A percentile compares a stretch with the other conserved stretches of the same genome.
These are phyloP conservation scores for Harlomillsia oculata DNA, from an alignment of 1,140 invertebrate species.

Conservation along the genomic window DNA sequence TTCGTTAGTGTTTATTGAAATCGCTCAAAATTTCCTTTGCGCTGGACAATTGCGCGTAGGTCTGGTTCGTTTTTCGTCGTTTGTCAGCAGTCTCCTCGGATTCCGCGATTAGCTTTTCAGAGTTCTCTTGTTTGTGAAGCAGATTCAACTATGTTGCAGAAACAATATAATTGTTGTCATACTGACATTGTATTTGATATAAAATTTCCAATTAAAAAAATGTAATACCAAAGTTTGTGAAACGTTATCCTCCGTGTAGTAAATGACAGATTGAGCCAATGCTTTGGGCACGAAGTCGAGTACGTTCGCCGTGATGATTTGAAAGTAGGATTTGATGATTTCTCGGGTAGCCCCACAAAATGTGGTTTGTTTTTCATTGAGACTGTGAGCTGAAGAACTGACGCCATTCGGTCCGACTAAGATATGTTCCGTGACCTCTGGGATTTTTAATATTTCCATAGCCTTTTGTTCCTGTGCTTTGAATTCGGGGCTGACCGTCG, in stretches of 20 bases:
- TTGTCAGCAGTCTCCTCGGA: too few species aligned
- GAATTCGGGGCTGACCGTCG: slow-evolving; percentile 98
- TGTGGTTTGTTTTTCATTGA: slow-evolving; percentile 81
- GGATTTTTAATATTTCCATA: background rate
- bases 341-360: slow-evolving; percentile 95
- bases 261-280: slow-evolving; percentile 98
- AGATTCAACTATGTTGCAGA: too few species aligned
- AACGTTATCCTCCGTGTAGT: slow-evolving; percentile 92
- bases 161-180: too few species aligned
- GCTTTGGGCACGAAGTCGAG: slow-evolving; percentile 97
- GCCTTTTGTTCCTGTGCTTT: slow-evolving; percentile 41
- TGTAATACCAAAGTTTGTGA: slow-evolving; percentile 81
- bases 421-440: background rate
- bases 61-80: too few species aligned
- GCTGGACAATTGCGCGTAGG: too few species aligned
- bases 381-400: slow-evolving; percentile 52
- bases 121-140: too few species aligned
- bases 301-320: slow-evolving; percentile 95
- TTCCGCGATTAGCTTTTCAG: too few species aligned
- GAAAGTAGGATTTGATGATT: slow-evolving; percentile 95
- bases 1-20: too few species aligned
- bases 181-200: too few species aligned
- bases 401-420: background rate
- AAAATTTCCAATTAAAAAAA: background rate
- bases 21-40: too few species aligned